A percentile compares a stretch with the other conserved stretches of the same genome.
These are phyloP conservation scores for Serripes groenlandicus DNA, from an alignment of 2,888 invertebrate genomes.

Conservation along the genomic window DNA sequence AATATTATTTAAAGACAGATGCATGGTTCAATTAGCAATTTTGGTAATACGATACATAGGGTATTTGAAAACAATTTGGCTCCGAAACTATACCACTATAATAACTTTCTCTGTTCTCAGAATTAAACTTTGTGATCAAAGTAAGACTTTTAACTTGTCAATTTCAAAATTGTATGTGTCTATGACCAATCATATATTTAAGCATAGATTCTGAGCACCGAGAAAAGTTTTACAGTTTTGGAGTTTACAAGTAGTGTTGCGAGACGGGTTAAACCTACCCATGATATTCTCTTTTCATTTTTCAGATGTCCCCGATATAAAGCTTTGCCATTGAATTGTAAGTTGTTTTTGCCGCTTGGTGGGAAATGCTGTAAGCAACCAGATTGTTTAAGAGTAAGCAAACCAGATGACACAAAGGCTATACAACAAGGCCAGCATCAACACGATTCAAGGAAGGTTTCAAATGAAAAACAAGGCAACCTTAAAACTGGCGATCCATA, in stretches of 20 bases:
- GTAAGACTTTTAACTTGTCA: background rate
- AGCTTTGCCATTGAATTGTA: conserved; percentile 41
- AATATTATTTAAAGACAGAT: too few species aligned
- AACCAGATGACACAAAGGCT: background rate
- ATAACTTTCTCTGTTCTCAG: background rate
- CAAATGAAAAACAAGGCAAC: too few species aligned
- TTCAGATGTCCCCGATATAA: conserved; percentile 41
- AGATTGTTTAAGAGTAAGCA: conserved; percentile 17
- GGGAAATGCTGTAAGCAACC: conserved; percentile 47
- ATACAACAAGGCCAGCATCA: too few species aligned
- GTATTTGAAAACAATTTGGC: too few species aligned
- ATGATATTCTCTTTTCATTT: background rate
- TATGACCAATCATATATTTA: background rate
- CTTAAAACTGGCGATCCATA: background rate
- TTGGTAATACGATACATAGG: too few species aligned
- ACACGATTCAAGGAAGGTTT: background rate
- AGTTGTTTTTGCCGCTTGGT: conserved; percentile 26
- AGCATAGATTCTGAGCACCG: too few species aligned
- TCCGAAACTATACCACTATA: too few species aligned
- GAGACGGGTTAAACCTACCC: background rate
- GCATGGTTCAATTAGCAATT: too few species aligned
- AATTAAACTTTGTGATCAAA: background rate
- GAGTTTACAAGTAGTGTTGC: too few species aligned
- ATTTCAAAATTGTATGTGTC: background rate
- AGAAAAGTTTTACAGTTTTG: too few species aligned